Base-by-base conservation (phyloP, 2,797 vertebrate genomes). In the Microctenopoma stevenorrisi region DNA sequence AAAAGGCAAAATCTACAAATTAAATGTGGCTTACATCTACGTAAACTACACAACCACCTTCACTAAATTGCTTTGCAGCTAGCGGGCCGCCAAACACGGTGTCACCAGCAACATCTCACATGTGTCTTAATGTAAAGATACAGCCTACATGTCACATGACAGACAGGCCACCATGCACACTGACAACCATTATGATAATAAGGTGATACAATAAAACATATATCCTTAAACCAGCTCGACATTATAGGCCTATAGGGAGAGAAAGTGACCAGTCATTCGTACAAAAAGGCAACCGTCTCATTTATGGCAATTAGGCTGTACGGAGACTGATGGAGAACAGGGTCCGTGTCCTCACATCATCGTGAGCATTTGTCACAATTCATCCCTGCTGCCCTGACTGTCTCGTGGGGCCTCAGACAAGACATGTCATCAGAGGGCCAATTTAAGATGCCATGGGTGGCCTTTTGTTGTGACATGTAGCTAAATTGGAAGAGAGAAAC, bases 381-480 rank as follows among this genome's bases (percentile, higher is more conserved):
- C 85, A 91, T 93, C 83, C 72, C 76, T 2, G 28, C 65, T 81
- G 74, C 81, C 78, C 69, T 57, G 53, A 75, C 72, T 65, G 79
- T 89, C 87, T 88, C 58, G 25, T 49, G 64, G 69, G 89, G 68
- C 78, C 78, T 78, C 78, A 53, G 85, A 89, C 59, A 67, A 89
- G 86, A 89, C 87, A 64, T 76, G 90, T 91, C 91, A 89, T 91
- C 87, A 88, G 74, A 86, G 83, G 83, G 80, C 74, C 83, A 86
- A 86, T 88, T 89, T 90, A 82, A 89, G 81, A 88, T 82, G 87
- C 86, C 85, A 88, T 72, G 76, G 80, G 76, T 82, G 78, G 76
- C 74, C 74, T 73, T 78, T 75, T 90, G 89, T 92, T 92, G 88
- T 93, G 88, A 92, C 90, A 90, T 77, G 74, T 48, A 61, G 75